Base-by-base conservation (phyloP, 1,140 invertebrate species). In the Pectinophora gossypiella region DNA sequence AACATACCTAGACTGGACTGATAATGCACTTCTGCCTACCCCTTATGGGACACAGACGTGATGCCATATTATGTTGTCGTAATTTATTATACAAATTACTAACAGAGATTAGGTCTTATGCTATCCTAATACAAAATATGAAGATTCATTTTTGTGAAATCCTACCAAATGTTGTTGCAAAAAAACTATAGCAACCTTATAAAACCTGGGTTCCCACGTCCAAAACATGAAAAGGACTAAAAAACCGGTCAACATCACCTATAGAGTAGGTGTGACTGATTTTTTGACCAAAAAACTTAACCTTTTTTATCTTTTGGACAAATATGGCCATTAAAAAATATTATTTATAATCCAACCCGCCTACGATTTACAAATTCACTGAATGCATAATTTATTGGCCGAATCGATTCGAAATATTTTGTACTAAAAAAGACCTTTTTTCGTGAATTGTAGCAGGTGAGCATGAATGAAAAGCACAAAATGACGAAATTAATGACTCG, bases 311-410 rank as follows among this genome's bases (percentile, higher is more conserved):
- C 48, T 44, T 12, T 48, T 50, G 13, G 32, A 47, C 65, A 68
- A 68, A 56, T 23, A 47, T 38, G 13, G 36, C 23, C 13, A 7
- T n/a, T 38, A 4, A 38, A 20, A 57, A 48, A 54, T 53, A 55
- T 65, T 59, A 61, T 67, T 61, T 55, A 66, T 62, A 53, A 44
- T 16, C 19, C 49, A 73, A 74, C 77, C 79, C 79, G 79, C 79
- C 79, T 73, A 80, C 77, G 46, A 64, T 54, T 51, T 55, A 79
- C 79, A 81, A 78, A 83, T 81, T 77, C 45, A 51, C 50, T 77
- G 67, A 80, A 78, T 72, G 63, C 65, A 73, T 68, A 83, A 84
- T 79, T 84, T 84, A 84, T 84, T 69, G 72, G 48, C 51, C 51
- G 42, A 64, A 76, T 72, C 64, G n/a, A n/a, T n/a, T n/a, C 44